Conservation (phyloP, 92 coral and sea anemone species). For the Montipora capitata region DNA sequence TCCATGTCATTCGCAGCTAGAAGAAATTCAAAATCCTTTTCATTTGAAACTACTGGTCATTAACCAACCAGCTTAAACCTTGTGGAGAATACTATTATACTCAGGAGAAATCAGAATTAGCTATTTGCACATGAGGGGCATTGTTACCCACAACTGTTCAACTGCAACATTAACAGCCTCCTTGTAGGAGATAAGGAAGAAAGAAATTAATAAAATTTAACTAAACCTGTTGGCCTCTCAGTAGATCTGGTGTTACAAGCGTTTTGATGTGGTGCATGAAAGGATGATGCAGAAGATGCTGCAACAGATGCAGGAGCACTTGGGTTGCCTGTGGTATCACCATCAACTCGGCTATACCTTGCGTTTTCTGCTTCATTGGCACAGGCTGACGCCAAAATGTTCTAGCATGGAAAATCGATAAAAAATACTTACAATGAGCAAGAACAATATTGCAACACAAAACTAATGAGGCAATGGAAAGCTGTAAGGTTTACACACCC, state of each 20-base stretch:
- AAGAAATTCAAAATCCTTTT: too few species aligned
- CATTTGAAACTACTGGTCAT: too few species aligned
- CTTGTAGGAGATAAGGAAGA: not conserved
- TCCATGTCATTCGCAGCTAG: too few species aligned
- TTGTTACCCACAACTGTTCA: too few species aligned
- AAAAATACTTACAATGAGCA: not conserved
- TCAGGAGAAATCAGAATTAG: too few species aligned
- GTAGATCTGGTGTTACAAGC: conserved; percentile 9
- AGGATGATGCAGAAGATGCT: conserved; percentile 72
- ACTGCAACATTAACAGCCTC: not conserved
- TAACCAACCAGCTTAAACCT: too few species aligned
- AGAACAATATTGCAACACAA: not conserved
- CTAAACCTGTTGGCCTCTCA: conserved; percentile 68
- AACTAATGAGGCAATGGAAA: not conserved
- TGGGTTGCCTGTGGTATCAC: conserved; percentile 59
- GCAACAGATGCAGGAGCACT: conserved; percentile 67
- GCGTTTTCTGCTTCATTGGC: conserved; percentile 96
- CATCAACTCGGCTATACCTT: conserved; percentile 70
- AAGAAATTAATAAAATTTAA: not conserved
- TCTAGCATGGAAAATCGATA: conserved; percentile 65
- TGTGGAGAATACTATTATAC: too few species aligned
- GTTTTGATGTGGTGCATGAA: conserved; percentile 74
- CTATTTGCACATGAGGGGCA: too few species aligned
- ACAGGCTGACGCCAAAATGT: conserved; percentile 98
- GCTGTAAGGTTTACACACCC: not conserved